Percentiles rank a stretch among this genome's conserved stretches.
Evolutionary conservation across 2,888 invertebrate species (phyloP).

Genomic region (Hydrotaea cyrtoneurina): DNA sequence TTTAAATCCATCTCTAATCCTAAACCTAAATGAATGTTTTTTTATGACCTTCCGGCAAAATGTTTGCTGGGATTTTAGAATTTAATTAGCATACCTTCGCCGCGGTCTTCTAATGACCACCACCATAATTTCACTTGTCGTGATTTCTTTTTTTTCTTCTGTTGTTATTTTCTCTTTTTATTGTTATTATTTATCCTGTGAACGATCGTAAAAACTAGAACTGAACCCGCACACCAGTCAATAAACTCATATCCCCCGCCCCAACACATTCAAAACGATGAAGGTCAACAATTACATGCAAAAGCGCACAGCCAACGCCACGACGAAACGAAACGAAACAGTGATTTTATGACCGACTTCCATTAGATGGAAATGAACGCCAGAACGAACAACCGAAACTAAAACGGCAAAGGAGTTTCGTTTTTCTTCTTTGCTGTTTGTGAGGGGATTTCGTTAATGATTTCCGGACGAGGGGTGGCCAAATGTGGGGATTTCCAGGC

Average conservation of each 20-base stretch:
- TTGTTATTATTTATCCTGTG: background rate
- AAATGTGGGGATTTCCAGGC: background rate
- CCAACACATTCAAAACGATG: slow-evolving; percentile 18
- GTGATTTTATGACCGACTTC: slow-evolving; percentile 60
- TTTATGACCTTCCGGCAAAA: too few relatives aligned
- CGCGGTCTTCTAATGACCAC: slow-evolving; percentile 13
- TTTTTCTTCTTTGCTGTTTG: background rate
- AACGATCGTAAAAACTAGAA: slow-evolving; percentile 4
- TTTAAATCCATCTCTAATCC: too few relatives aligned
- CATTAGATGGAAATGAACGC: slow-evolving; percentile 43
- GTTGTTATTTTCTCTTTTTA: too few relatives aligned
- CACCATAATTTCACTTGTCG: slow-evolving; percentile 22
- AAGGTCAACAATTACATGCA: slow-evolving; percentile 42
- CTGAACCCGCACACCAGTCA: slow-evolving; percentile 23
- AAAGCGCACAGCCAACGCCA: background rate
- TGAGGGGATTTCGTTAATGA: slow-evolving; percentile 5
- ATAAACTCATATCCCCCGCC: slow-evolving; percentile 47
- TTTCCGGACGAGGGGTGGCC: background rate
- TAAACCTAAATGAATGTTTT: too few relatives aligned
- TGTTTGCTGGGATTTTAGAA: slow-evolving; percentile 20
- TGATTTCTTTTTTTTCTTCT: background rate
- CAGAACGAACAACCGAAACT: background rate
- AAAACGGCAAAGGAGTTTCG: background rate
- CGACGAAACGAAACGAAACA: slow-evolving; percentile 28
- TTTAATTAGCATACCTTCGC: slow-evolving; percentile 10